These are phyloP conservation scores for Epinotia brunnichana DNA, from an alignment of 2,888 invertebrate genomes.

Conservation along the genomic window DNA sequence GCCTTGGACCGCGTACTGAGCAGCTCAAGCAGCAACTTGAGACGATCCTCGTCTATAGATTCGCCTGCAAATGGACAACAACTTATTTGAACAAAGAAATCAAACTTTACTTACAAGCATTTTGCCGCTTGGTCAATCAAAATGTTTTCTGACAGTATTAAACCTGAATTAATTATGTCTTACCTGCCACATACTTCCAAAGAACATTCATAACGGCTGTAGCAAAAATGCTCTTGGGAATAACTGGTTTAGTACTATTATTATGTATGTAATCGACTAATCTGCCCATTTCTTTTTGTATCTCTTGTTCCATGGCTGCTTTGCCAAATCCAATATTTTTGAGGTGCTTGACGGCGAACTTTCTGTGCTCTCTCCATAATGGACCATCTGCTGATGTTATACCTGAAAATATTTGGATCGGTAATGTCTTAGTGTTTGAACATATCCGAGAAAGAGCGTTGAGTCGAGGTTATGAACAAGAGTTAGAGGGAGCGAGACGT, in stretches of 20 bases:
- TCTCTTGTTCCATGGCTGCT: slow-evolving; percentile 83
- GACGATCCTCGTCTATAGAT: slow-evolving; percentile 83
- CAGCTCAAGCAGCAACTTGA: slow-evolving; percentile 64
- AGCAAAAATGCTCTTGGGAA: slow-evolving; percentile 82
- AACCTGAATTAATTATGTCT: slow-evolving; percentile 9
- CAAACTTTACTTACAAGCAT: too few relatives aligned
- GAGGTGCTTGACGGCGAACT: slow-evolving; percentile 86
- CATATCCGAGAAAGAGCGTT: too few relatives aligned
- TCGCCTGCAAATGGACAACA: slow-evolving; percentile 66
- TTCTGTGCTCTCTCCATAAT: slow-evolving; percentile 86
- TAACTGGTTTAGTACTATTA: slow-evolving; percentile 66
- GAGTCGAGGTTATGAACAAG: too few relatives aligned
- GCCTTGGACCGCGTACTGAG: slow-evolving; percentile 68
- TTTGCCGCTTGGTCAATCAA: neutral
- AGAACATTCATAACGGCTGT: slow-evolving; percentile 86
- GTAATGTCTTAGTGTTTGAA: too few relatives aligned
- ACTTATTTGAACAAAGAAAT: neutral
- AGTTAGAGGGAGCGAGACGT: too few relatives aligned
- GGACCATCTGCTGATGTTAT: slow-evolving; percentile 88
- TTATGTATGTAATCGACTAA: slow-evolving; percentile 76
- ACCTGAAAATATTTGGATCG: slow-evolving; percentile 69
- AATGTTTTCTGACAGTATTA: neutral
- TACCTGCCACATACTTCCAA: slow-evolving; percentile 88
- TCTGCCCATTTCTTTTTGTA: slow-evolving; percentile 82
- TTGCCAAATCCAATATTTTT: slow-evolving; percentile 86